A percentile compares a stretch with the other conserved stretches of the same genome.
Evolutionary conservation across 2,113 vertebrate genomes (phyloP).

Genomic region (Lanius collurio): DNA sequence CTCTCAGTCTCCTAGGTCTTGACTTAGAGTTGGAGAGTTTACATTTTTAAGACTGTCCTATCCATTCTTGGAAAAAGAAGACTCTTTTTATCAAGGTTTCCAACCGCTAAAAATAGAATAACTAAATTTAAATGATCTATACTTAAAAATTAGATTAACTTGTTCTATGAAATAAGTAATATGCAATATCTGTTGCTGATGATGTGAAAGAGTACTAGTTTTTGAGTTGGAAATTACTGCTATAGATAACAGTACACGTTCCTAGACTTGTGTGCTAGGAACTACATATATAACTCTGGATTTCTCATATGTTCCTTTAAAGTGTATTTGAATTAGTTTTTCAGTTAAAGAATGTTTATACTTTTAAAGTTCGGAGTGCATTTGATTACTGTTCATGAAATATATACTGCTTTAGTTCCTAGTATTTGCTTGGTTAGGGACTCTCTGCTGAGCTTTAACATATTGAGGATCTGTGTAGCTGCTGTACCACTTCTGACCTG

Average conservation of each 20-base stretch:
- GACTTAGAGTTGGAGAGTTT: not conserved
- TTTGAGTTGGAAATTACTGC: not conserved
- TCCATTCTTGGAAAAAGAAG: not conserved
- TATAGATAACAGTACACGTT: not conserved
- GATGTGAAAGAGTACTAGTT: not conserved
- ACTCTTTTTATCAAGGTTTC: not conserved
- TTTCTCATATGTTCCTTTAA: not conserved
- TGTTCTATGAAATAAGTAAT: not conserved
- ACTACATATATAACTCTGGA: not conserved
- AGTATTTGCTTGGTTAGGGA: not conserved
- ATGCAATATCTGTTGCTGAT: not conserved
- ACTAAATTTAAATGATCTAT: not conserved
- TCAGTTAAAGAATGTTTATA: not conserved
- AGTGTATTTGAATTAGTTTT: not conserved
- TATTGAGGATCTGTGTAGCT: not conserved
- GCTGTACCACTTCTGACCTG: not conserved
- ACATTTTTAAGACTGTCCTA: not conserved
- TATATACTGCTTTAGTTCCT: not conserved
- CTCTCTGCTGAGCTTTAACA: not conserved
- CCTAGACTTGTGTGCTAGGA: not conserved
- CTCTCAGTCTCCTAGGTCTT: not conserved
- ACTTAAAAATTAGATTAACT: not conserved
- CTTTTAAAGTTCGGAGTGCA: not conserved
- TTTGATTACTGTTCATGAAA: not conserved
- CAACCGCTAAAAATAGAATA: not conserved